A percentile compares a stretch with the other conserved stretches of the same genome.
phyloP scores from a whole-genome alignment of 92 coral and sea anemone genomes.

The Ricordea florida region DNA sequence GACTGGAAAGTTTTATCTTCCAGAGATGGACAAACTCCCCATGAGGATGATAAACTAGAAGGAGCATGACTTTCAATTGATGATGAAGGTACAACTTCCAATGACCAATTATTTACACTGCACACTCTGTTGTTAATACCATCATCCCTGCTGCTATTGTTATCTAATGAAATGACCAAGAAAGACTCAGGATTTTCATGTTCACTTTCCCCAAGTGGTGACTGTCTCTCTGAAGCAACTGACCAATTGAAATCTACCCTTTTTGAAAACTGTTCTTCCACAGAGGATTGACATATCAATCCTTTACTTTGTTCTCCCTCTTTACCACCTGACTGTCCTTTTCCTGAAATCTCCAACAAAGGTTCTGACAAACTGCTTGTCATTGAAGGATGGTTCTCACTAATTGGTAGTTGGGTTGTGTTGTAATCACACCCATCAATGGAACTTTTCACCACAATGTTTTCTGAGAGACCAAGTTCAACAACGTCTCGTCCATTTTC shows the following conservation, averaged over 20 bases:
- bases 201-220: conserved; percentile 35
- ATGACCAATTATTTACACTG: neutral
- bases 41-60: conserved; percentile 66
- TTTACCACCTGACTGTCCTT: too few relatives aligned
- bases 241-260: conserved; percentile 5
- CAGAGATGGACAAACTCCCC: conserved; percentile 71
- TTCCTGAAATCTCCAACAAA: too few relatives aligned
- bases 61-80: conserved; percentile 5
- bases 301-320: neutral
- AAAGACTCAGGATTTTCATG: conserved; percentile 23
- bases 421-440: too few relatives aligned
- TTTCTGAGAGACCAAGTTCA: too few relatives aligned
- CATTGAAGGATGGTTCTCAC: too few relatives aligned
- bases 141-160: neutral
- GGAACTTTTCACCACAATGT: too few relatives aligned
- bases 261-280: neutral
- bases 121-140: neutral
- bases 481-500: neutral
- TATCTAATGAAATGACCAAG: conserved; percentile 31
- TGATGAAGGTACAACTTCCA: conserved; percentile 10
- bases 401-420: too few relatives aligned
- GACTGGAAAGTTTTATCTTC: conserved; percentile 59
- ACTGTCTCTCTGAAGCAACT: neutral
- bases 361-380: too few relatives aligned
- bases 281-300: conserved; percentile 9